These are phyloP conservation scores for Tachyglossus aculeatus DNA, from an alignment of 2,797 vertebrate genomes.

Conservation along the genomic window DNA sequence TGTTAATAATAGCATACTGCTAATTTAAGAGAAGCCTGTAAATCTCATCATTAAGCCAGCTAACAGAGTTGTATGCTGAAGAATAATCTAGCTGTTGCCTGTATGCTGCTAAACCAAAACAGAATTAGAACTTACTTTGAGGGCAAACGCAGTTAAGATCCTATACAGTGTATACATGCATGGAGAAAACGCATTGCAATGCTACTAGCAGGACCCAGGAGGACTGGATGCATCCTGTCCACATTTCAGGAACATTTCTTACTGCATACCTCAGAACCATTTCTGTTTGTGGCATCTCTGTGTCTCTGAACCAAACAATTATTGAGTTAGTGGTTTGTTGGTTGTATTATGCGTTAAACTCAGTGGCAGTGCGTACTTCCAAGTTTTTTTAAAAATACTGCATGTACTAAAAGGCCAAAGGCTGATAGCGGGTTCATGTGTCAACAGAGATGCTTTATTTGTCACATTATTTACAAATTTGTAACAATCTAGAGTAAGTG, in stretches of 20 bases:
- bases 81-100: slow-evolving; percentile 72
- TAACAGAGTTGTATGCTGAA: slow-evolving; percentile 68
- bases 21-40: slow-evolving; percentile 69
- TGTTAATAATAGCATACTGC: slow-evolving; percentile 66
- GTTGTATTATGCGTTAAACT: slow-evolving; percentile 64
- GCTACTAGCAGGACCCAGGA: slow-evolving; percentile 76
- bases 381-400: slow-evolving; percentile 61
- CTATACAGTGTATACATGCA: slow-evolving; percentile 40
- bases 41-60: slow-evolving; percentile 70
- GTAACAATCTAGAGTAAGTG: slow-evolving; percentile 69
- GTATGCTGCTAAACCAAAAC: slow-evolving; percentile 79
- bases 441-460: slow-evolving; percentile 71
- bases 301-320: slow-evolving; percentile 73
- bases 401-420: slow-evolving; percentile 76
- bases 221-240: slow-evolving; percentile 74
- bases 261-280: slow-evolving; percentile 80
- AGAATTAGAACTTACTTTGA: slow-evolving; percentile 66
- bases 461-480: slow-evolving; percentile 57
- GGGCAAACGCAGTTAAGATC: slow-evolving; percentile 70
- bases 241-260: slow-evolving; percentile 79
- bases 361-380: slow-evolving; percentile 54
- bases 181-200: slow-evolving; percentile 57
- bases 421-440: slow-evolving; percentile 70
- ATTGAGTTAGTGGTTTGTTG: slow-evolving; percentile 64
- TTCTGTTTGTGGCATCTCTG: slow-evolving; percentile 70